A percentile compares a stretch with the other conserved stretches of the same genome.
Conservation (phyloP, 2,797 vertebrate genomes). For the Leuciscus waleckii region DNA sequence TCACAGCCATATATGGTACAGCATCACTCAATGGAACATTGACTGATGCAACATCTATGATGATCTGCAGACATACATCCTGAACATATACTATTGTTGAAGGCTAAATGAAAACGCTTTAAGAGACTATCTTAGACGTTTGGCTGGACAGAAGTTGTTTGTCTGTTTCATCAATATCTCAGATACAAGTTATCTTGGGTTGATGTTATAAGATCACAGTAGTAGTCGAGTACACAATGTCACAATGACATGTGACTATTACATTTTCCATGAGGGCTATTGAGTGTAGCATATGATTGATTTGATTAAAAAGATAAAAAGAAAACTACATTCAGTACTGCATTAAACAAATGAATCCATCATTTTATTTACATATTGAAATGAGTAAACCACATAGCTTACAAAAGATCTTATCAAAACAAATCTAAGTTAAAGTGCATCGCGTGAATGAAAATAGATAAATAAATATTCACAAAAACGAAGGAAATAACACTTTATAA, state of each 20-base stretch:
- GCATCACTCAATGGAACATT: neutral
- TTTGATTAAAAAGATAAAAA: neutral
- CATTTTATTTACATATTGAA: conserved; percentile 45
- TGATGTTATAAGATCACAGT: conserved; percentile 3
- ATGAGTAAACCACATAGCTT: conserved; percentile 29
- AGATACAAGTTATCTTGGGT: neutral
- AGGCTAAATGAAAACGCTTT: neutral
- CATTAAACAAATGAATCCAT: conserved; percentile 6
- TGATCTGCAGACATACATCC: neutral
- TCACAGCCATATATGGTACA: conserved; percentile 15
- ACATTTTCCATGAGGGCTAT: conserved; percentile 25
- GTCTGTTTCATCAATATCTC: neutral
- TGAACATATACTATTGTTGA: neutral
- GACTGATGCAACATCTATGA: conserved; percentile 15
- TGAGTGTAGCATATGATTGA: neutral
- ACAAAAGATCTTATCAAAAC: conserved; percentile 27
- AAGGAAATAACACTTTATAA: conserved; percentile 2
- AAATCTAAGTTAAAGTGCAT: conserved; percentile 62
- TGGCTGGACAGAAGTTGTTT: neutral
- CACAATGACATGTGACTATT: neutral
- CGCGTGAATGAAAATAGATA: conserved; percentile 7
- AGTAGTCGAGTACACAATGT: neutral
- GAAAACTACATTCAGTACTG: neutral
- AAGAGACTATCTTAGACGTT: neutral
- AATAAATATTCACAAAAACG: conserved; percentile 47